These are phyloP conservation scores for Drosophila hydei DNA, from an alignment of 1,140 invertebrate species.

Conservation along the genomic window DNA sequence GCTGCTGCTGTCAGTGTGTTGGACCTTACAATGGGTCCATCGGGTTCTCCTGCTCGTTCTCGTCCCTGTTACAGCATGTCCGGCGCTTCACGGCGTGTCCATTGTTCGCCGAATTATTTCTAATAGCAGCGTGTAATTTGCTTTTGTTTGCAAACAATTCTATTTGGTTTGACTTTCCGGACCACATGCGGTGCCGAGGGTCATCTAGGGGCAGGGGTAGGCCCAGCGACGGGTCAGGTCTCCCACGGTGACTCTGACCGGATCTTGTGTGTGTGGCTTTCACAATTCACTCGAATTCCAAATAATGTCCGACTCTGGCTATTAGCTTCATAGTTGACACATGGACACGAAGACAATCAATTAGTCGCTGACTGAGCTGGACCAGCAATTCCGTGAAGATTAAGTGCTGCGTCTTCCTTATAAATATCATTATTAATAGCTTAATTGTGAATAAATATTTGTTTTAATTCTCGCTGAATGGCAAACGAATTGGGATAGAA, in stretches of 20 bases:
- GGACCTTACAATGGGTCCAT: constrained; percentile 23
- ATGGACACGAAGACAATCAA: constrained; percentile 38
- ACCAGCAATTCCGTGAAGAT: too few relatives aligned
- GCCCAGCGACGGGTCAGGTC: constrained; percentile 12
- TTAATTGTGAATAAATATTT: too few relatives aligned
- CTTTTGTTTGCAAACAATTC: constrained; percentile 80
- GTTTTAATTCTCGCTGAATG: too few relatives aligned
- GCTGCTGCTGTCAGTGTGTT: constrained; percentile 6
- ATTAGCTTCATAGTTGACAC: constrained; percentile 29
- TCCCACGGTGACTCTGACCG: constrained; percentile 23
- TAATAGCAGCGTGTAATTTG: constrained; percentile 80
- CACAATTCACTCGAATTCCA: constrained; percentile 29
- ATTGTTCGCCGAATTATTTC: constrained; percentile 72
- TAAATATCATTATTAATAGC: too few relatives aligned
- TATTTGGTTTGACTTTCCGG: constrained; percentile 73
- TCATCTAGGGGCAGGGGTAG: constrained; percentile 20
- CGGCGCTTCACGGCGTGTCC: constrained; percentile 68
- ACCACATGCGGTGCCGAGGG: constrained; percentile 65
- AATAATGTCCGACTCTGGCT: constrained; percentile 15
- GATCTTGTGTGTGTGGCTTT: constrained; percentile 37
- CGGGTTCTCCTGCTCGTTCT: neutral
- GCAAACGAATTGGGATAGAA: too few relatives aligned
- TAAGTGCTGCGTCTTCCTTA: neutral
- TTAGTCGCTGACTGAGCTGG: constrained; percentile 19
- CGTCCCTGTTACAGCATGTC: constrained; percentile 43